Evolutionary conservation across 2,888 invertebrate genomes (phyloP).

Genomic region (Diaphora mendica): DNA sequence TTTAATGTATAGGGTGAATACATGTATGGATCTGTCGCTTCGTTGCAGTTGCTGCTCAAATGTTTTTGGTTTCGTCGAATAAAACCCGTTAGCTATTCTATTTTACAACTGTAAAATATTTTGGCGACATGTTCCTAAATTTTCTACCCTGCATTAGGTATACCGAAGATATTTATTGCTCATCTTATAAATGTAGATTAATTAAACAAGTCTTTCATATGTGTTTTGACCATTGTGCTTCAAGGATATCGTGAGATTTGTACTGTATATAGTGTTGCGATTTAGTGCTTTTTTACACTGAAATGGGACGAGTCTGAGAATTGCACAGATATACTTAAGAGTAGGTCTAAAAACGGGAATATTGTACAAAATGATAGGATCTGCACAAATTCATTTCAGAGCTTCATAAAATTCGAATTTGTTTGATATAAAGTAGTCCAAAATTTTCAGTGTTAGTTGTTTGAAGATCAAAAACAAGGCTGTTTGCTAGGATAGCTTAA

Average conservation of each 20-base stretch:
- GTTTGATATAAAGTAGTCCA: conserved; percentile 31
- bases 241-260: conserved; percentile 29
- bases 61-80: conserved; percentile 18
- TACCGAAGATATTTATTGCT: conserved; percentile 27
- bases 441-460: conserved; percentile 58
- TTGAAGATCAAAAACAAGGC: conserved; percentile 66
- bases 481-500: conserved; percentile 66
- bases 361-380: conserved; percentile 14
- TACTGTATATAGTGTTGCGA: conserved; percentile 30
- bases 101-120: conserved; percentile 16
- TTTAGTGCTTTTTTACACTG: conserved; percentile 38
- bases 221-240: conserved; percentile 41
- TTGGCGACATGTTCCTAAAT: conserved; percentile 45
- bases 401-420: conserved; percentile 37
- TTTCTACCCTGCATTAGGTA: conserved; percentile 31
- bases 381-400: conserved; percentile 33
- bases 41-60: conserved; percentile 32
- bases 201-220: conserved; percentile 57
- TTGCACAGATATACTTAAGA: conserved; percentile 17
- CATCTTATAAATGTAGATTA: conserved; percentile 46
- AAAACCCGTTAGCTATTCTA: conserved; percentile 2
- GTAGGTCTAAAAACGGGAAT: neutral
- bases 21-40: conserved; percentile 39
- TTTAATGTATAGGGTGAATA: conserved; percentile 45
- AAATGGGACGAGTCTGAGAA: conserved; percentile 15